phyloP scores from a whole-genome alignment of 2,888 invertebrate genomes.

The Perizoma flavofasciatum region DNA sequence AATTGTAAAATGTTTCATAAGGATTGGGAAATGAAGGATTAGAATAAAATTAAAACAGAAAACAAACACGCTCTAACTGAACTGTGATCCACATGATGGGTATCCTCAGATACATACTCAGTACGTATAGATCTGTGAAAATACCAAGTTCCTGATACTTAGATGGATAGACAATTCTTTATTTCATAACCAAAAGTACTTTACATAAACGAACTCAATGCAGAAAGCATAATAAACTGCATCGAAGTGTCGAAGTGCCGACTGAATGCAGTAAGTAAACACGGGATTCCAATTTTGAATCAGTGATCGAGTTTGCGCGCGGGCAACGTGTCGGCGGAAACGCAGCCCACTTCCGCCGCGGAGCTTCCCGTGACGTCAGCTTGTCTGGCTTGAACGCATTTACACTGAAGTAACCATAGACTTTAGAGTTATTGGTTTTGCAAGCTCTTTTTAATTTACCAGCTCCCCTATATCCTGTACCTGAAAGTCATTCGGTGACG shows the following conservation, averaged over 20 bases:
- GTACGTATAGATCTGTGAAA: too few species aligned
- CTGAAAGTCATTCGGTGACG: too few species aligned
- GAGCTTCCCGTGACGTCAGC: conserved; percentile 66
- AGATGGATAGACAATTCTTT: too few species aligned
- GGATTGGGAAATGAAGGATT: too few species aligned
- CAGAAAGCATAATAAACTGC: conserved; percentile 16
- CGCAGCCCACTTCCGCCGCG: conserved; percentile 66
- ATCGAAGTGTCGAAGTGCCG: conserved; percentile 13
- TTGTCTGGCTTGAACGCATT: conserved; percentile 48
- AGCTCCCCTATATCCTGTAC: too few species aligned
- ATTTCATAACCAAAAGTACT: too few species aligned
- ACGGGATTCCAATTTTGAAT: conserved; percentile 52
- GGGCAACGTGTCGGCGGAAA: conserved; percentile 56
- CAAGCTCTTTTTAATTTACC: too few species aligned
- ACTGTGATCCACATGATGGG: too few species aligned
- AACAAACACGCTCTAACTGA: neutral
- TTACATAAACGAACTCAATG: conserved; percentile 1
- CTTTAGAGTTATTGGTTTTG: too few species aligned
- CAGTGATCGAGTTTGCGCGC: conserved; percentile 64
- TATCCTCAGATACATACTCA: too few species aligned
- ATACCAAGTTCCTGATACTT: too few species aligned
- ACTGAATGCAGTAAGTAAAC: conserved; percentile 25
- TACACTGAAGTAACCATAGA: conserved; percentile 34
- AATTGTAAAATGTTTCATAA: conserved; percentile 3
- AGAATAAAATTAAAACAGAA: neutral